These are phyloP conservation scores for Caenorhabditis sp. DNA, from an alignment of 2,888 invertebrate genomes.

Conservation along the genomic window DNA sequence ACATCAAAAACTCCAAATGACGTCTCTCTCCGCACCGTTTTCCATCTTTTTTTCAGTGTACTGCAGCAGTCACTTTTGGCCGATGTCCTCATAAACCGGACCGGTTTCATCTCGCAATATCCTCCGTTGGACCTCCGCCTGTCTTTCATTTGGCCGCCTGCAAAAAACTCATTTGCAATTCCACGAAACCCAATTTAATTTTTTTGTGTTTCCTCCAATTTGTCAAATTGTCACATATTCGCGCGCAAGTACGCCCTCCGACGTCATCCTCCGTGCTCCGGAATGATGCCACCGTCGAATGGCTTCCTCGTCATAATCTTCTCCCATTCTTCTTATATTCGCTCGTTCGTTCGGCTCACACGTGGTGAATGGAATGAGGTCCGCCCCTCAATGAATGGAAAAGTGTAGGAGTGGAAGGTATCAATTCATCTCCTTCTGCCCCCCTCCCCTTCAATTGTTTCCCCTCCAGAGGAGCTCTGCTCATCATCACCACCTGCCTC, in stretches of 20 bases:
- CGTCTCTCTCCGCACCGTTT: too few relatives aligned
- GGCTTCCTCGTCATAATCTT: conserved; percentile 24
- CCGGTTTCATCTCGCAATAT: too few relatives aligned
- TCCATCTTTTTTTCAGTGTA: too few relatives aligned
- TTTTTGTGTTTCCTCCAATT: conserved; percentile 9
- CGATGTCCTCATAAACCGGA: too few relatives aligned
- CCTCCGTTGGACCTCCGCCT: neutral
- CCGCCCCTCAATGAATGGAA: conserved; percentile 24
- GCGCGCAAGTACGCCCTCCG: too few relatives aligned
- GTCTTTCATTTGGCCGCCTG: neutral
- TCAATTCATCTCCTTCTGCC: conserved; percentile 25
- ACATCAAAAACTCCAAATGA: too few relatives aligned
- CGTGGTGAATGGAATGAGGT: conserved; percentile 1
- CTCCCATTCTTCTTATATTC: conserved; percentile 4
- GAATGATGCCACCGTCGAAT: too few relatives aligned
- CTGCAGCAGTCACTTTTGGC: too few relatives aligned
- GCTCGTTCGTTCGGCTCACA: too few relatives aligned
- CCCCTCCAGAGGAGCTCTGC: conserved; percentile 1
- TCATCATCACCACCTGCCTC: conserved; percentile 30
- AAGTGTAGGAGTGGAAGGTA: conserved; percentile 14
- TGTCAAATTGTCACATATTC: conserved; percentile 24
- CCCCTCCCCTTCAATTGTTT: conserved; percentile 18
- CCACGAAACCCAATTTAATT: conserved; percentile 18
- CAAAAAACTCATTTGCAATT: conserved; percentile 24
- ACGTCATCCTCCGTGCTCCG: too few relatives aligned